phyloP scores from a whole-genome alignment of 2,113 vertebrate genomes.

The Amphilophus citrinellus region DNA sequence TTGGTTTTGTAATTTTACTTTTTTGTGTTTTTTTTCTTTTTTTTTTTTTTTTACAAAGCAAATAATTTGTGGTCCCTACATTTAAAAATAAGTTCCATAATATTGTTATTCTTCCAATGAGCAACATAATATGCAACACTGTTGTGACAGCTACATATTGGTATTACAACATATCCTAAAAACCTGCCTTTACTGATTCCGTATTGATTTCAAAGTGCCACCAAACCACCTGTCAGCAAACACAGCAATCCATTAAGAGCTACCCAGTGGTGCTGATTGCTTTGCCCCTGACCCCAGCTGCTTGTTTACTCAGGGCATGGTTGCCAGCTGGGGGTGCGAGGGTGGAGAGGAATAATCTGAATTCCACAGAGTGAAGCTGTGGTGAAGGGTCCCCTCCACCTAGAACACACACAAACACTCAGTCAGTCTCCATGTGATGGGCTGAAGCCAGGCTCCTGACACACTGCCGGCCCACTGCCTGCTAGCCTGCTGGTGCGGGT shows the following conservation, averaged over 20 bases:
- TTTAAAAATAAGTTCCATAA: neutral
- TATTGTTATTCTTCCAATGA: neutral
- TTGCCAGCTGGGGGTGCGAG: slow-evolving; percentile 63
- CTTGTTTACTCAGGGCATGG: slow-evolving; percentile 80
- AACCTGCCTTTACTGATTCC: slow-evolving; percentile 9
- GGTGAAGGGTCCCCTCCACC: slow-evolving; percentile 64
- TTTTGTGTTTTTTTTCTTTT: no score
- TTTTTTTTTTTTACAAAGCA: no score
- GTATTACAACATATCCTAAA: slow-evolving; percentile 13
- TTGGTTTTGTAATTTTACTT: no score
- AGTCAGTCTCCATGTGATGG: slow-evolving; percentile 70
- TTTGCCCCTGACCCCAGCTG: slow-evolving; percentile 79
- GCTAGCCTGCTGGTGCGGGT: slow-evolving; percentile 39
- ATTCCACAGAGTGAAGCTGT: slow-evolving; percentile 70
- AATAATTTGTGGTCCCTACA: neutral
- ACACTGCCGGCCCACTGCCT: slow-evolving; percentile 63
- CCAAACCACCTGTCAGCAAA: slow-evolving; percentile 77
- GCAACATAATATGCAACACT: neutral
- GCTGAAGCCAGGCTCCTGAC: slow-evolving; percentile 70
- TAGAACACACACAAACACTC: slow-evolving; percentile 72
- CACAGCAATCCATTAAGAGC: slow-evolving; percentile 73
- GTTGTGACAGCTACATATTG: neutral
- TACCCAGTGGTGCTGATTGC: slow-evolving; percentile 74
- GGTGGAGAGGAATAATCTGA: slow-evolving; percentile 72
- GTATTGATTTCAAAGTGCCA: slow-evolving; percentile 47